Conservation (phyloP, 2,888 invertebrate species). For the Thalpophila matura region DNA sequence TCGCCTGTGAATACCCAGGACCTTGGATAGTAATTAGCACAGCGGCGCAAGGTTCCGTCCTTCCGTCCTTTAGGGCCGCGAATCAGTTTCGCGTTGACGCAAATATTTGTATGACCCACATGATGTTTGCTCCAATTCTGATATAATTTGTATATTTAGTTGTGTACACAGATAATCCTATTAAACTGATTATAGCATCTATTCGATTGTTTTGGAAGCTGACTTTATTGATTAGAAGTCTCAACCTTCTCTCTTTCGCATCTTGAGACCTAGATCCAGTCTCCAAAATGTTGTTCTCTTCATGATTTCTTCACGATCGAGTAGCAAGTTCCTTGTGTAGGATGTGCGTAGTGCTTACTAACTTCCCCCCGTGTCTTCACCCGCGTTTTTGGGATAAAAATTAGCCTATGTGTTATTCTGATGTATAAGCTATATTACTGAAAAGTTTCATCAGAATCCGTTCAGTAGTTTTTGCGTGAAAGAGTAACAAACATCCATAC, state of each 20-base stretch:
- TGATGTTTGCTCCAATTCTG: conserved; percentile 18
- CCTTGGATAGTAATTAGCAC: conserved; percentile 3
- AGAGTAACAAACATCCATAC: no score
- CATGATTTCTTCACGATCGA: no score
- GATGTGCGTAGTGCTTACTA: no score
- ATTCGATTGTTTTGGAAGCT: conserved; percentile 12
- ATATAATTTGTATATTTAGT: neutral
- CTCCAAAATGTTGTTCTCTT: no score
- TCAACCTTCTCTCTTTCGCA: neutral
- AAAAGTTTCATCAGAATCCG: no score
- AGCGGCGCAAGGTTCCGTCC: conserved; percentile 2
- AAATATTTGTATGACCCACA: conserved; percentile 45
- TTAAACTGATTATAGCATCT: conserved; percentile 1
- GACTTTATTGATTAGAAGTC: neutral
- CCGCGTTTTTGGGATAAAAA: no score
- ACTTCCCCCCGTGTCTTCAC: no score
- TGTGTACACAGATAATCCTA: neutral
- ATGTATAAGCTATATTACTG: no score
- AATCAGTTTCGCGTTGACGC: neutral
- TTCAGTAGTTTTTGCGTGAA: no score
- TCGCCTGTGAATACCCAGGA: neutral
- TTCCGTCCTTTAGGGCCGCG: neutral
- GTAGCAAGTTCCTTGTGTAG: no score
- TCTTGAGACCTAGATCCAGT: no score
- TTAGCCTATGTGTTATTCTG: no score